These are phyloP conservation scores for Epinotia ramella DNA, from an alignment of 2,888 invertebrate genomes.

Conservation along the genomic window DNA sequence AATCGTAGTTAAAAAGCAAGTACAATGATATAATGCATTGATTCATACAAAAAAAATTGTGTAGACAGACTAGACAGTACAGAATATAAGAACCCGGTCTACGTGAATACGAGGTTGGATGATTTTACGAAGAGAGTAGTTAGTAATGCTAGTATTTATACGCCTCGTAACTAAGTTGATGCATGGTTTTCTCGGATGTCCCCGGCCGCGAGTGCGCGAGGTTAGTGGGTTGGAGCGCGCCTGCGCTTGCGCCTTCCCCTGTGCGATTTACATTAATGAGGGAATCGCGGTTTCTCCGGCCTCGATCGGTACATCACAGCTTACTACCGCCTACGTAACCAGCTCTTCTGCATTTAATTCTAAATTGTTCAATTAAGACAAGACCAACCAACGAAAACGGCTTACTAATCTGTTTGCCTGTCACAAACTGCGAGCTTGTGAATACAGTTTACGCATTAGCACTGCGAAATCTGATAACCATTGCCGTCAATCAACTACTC, in stretches of 20 bases:
- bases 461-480: conserved; percentile 54
- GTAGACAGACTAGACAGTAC: background rate
- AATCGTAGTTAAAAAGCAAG: background rate
- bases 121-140: conserved; percentile 19
- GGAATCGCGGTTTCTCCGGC: conserved; percentile 75
- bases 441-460: conserved; percentile 48
- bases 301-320: conserved; percentile 66
- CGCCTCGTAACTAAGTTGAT: conserved; percentile 47
- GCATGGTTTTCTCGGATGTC: conserved; percentile 58
- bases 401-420: conserved; percentile 55
- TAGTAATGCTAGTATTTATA: conserved; percentile 47
- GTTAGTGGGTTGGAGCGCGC: conserved; percentile 77
- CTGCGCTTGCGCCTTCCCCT: conserved; percentile 57
- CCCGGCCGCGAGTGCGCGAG: conserved; percentile 65
- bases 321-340: conserved; percentile 68
- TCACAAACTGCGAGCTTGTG: conserved; percentile 49
- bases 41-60: background rate
- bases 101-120: background rate
- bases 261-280: conserved; percentile 78
- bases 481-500: conserved; percentile 52
- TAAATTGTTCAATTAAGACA: conserved; percentile 66
- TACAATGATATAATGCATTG: background rate
- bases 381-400: conserved; percentile 56
- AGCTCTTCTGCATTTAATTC: conserved; percentile 60
- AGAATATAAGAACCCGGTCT: background rate